Conservation (phyloP, 2,113 vertebrate species). For the Aspiorhynchus laticeps region DNA sequence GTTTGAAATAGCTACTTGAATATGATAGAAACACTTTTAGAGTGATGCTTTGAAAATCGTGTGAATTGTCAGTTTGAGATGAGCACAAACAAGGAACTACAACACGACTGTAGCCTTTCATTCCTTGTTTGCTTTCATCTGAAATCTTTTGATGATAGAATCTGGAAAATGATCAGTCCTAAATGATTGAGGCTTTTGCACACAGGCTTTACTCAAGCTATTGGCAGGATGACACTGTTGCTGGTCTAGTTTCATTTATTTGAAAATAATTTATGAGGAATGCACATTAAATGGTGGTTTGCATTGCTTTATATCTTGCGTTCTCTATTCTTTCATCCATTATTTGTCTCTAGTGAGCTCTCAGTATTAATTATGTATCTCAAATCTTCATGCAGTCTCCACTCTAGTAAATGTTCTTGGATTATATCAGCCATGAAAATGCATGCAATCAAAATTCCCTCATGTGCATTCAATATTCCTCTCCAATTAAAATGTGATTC, state of each 20-base stretch:
- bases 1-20: slow-evolving; percentile 3
- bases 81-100: slow-evolving; percentile 21
- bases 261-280: slow-evolving; percentile 51
- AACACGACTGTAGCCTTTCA: slow-evolving; percentile 44
- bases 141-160: slow-evolving; percentile 53
- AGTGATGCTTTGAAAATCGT: slow-evolving; percentile 20
- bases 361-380: slow-evolving; percentile 26
- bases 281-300: slow-evolving; percentile 48
- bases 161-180: slow-evolving; percentile 52
- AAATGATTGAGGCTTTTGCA: slow-evolving; percentile 44
- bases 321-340: slow-evolving; percentile 29
- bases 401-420: neutral
- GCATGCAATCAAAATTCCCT: neutral
- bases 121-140: slow-evolving; percentile 52
- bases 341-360: slow-evolving; percentile 22
- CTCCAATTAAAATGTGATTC: neutral
- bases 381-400: neutral
- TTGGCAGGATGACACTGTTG: slow-evolving; percentile 40
- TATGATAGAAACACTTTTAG: neutral
- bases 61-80: slow-evolving; percentile 18
- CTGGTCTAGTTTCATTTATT: slow-evolving; percentile 45
- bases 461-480: neutral
- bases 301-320: slow-evolving; percentile 1
- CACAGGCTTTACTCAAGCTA: slow-evolving; percentile 17
- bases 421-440: neutral